phyloP scores from a whole-genome alignment of 2,888 invertebrate genomes.

The Agrotis exclamationis region DNA sequence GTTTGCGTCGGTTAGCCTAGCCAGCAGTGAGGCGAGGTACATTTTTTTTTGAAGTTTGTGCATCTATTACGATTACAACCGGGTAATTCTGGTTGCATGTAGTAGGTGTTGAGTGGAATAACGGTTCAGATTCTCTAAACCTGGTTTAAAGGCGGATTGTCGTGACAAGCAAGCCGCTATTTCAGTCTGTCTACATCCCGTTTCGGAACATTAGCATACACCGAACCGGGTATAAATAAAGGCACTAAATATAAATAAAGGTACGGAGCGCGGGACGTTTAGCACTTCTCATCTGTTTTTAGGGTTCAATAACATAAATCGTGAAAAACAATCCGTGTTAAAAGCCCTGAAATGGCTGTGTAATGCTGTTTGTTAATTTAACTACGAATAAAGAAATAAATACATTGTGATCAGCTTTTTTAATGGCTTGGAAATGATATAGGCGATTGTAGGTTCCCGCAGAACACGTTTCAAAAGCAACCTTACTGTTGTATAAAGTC shows the following conservation, averaged over 20 bases:
- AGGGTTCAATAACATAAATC: slow-evolving; percentile 66
- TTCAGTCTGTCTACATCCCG: slow-evolving; percentile 74
- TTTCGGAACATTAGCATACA: slow-evolving; percentile 73
- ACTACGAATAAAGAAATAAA: slow-evolving; percentile 51
- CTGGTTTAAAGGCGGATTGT: slow-evolving; percentile 74
- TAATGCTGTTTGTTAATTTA: slow-evolving; percentile 56
- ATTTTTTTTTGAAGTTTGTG: slow-evolving; percentile 50
- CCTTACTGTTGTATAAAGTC: slow-evolving; percentile 37
- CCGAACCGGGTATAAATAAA: slow-evolving; percentile 72
- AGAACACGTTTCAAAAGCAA: slow-evolving; percentile 46
- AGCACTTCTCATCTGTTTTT: slow-evolving; percentile 66
- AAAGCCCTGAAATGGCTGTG: slow-evolving; percentile 49
- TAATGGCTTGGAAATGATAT: slow-evolving; percentile 42
- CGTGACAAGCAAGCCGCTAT: slow-evolving; percentile 75
- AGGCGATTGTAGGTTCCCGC: slow-evolving; percentile 30
- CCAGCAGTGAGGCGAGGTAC: slow-evolving; percentile 36
- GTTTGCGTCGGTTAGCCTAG: slow-evolving; percentile 45
- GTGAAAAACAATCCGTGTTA: slow-evolving; percentile 55
- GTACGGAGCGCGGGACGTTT: slow-evolving; percentile 59
- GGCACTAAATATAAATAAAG: slow-evolving; percentile 68
- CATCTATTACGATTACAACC: slow-evolving; percentile 59
- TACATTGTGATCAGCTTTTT: slow-evolving; percentile 53
- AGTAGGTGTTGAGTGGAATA: slow-evolving; percentile 34
- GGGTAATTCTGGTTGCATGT: slow-evolving; percentile 16
- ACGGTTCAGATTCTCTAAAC: slow-evolving; percentile 54